These are phyloP conservation scores for Lagorchestes hirsutus DNA, from an alignment of 2,797 vertebrate species.

Conservation along the genomic window DNA sequence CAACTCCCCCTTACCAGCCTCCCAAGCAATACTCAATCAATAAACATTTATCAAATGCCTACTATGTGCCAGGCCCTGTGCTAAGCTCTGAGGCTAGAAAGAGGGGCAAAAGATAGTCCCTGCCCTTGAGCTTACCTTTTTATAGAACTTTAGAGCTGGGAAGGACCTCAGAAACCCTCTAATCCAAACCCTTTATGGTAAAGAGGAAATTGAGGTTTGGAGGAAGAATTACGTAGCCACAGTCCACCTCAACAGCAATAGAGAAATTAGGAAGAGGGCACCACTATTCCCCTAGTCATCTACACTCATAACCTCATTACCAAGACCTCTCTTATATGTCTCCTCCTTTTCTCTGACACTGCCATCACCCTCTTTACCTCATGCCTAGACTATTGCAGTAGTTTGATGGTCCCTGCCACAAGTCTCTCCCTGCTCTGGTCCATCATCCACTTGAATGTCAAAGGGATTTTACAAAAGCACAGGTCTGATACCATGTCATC, in stretches of 20 bases:
- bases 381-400: neutral
- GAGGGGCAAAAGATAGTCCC: neutral
- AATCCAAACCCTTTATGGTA: neutral
- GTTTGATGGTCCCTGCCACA: neutral
- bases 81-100: neutral
- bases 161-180: neutral
- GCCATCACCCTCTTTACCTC: neutral
- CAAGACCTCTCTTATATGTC: neutral
- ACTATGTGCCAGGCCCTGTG: neutral
- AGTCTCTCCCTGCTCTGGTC: neutral
- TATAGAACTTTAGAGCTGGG: neutral
- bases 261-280: neutral
- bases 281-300: neutral
- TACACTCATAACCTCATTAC: neutral
- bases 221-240: neutral
- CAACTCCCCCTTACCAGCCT: neutral
- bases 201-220: neutral
- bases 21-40: neutral
- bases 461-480: neutral
- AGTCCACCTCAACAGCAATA: neutral
- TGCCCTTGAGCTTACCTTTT: neutral
- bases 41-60: neutral
- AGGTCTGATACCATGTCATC: no score
- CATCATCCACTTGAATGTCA: neutral
- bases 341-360: neutral